These are phyloP conservation scores for Synchiropus splendidus DNA, from an alignment of 2,113 vertebrate species.

Conservation along the genomic window DNA sequence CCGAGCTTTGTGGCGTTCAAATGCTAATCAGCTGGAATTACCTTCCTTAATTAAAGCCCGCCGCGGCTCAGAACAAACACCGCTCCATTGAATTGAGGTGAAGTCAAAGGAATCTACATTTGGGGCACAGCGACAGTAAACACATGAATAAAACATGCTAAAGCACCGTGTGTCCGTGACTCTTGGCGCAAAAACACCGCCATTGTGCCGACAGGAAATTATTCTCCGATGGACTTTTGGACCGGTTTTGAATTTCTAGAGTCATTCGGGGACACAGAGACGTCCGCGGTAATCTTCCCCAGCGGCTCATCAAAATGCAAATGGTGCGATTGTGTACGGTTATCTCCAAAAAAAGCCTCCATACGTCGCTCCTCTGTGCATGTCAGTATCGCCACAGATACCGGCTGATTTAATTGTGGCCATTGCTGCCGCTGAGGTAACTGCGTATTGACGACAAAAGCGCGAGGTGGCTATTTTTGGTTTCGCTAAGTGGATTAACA, in stretches of 20 bases:
- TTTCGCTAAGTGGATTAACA: neutral
- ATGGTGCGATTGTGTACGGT: slow-evolving; percentile 20
- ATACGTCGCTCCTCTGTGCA: neutral
- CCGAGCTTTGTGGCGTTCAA: slow-evolving; percentile 15
- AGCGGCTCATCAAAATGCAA: slow-evolving; percentile 30
- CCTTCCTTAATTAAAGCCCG: slow-evolving; percentile 17
- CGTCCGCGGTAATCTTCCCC: too few relatives aligned
- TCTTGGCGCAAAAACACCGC: too few relatives aligned
- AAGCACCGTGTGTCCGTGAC: neutral
- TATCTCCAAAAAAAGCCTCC: slow-evolving; percentile 9
- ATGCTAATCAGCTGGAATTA: slow-evolving; percentile 29
- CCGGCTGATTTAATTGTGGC: slow-evolving; percentile 6
- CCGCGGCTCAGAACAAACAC: neutral
- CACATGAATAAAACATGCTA: neutral
- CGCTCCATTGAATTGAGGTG: neutral
- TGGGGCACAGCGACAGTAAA: neutral
- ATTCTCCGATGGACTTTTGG: too few relatives aligned
- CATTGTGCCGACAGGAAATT: too few relatives aligned
- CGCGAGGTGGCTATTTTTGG: neutral
- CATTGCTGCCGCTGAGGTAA: neutral
- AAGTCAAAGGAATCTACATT: neutral
- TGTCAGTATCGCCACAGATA: slow-evolving; percentile 11
- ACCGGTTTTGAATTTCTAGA: too few relatives aligned
- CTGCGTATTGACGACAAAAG: too few relatives aligned
- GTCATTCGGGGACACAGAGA: slow-evolving; percentile 22